Conservation (phyloP, 2,113 vertebrate genomes). For the human region GRCh38 chr1:237319501-237320000, state of each 20-base stretch:
- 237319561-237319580: not conserved
- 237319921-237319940: not conserved
- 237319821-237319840: not conserved
- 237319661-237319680: not conserved
- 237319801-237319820: not conserved
- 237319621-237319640: not conserved
- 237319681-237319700: not conserved
- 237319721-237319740: too few relatives aligned
- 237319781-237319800: not conserved
- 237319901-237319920: rapidly evolving
- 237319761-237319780: not conserved
- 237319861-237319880: not conserved
- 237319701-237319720: not conserved
- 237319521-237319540: not conserved
- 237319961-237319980: not conserved
- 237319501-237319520: not conserved
- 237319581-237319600: not conserved
- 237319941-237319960: not conserved
- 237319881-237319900: not conserved
- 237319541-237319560: not conserved
- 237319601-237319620: not conserved
- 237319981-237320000: too few relatives aligned
- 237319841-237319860: too few relatives aligned
- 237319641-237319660: not conserved
- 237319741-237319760: not conserved